Evolutionary conservation across 2,797 vertebrate species (phyloP), one percentile per base, ranked within the genome.

Genomic region (Gephyroberyx darwinii): DNA sequence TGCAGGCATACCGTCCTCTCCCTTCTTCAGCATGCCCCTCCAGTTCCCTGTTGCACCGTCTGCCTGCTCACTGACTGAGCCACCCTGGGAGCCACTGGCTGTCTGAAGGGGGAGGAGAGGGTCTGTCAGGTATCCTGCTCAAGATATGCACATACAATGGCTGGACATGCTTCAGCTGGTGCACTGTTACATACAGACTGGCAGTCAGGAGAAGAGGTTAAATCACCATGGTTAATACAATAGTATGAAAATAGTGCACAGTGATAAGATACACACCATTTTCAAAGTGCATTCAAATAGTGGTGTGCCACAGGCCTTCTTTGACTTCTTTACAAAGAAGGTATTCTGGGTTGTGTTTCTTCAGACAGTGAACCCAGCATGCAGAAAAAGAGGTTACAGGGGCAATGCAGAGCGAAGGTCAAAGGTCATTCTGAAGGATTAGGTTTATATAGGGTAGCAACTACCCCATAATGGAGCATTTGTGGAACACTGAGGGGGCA

Each of bases 21-120:
- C 96, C n/a, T 91, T 91, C 91, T 94, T 99, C 85, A 99, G 83
- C 97, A 98, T 96, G 79, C 97, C 96, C 90, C 98, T 95, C 98
- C 98, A 99, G 91, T 56, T 95, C 59, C 97, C 96, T 0, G 93
- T 96, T 66, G 94, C 93, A 5, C 95, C 54, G 50, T 98, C 97
- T 5, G 1, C 4, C 81, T 93, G 95, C 75, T 94, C 87, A 0
- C 51, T 39, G 43, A 26, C 22, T 3, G 60, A 19, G 48, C 26
- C 39, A 2, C 70, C 60, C 73, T 96, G 96, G 85, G 92, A 84
- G 1, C 82, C 61, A 5, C 84, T 87, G 3, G 77, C 87, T 78
- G 78, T 88, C 92, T 92, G 35, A 5, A 69, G 22, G 45, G 17
- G 52, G 30, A 72, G 20, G 54, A 37, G 45, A 47, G 13, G 10